A percentile compares a stretch with the other conserved stretches of the same genome.
These are phyloP conservation scores for Pteronotus mesoamericanus DNA, from an alignment of 2,797 vertebrate genomes.

Conservation along the genomic window DNA sequence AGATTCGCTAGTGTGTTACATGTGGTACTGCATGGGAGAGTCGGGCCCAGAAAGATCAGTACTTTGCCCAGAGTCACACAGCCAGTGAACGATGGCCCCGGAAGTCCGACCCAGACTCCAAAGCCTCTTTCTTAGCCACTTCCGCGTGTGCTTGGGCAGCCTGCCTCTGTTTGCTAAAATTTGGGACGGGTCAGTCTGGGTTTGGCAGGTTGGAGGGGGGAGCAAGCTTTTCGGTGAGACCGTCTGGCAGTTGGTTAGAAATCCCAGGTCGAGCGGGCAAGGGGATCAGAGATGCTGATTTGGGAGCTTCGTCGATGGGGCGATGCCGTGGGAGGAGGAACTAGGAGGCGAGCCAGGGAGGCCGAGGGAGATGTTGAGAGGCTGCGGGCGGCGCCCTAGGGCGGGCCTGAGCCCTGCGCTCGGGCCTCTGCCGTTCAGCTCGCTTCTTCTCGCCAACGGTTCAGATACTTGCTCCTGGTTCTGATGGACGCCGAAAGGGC, in stretches of 20 bases:
- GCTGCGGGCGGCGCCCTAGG: fast-evolving
- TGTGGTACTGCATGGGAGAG: neutral
- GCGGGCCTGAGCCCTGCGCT: fast-evolving
- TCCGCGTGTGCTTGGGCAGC: neutral
- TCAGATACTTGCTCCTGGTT: constrained; percentile 93
- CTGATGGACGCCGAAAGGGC: constrained; percentile 98
- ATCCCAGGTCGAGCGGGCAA: neutral
- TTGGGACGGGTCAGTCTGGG: neutral
- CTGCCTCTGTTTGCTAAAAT: neutral
- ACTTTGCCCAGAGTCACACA: neutral
- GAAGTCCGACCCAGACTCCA: neutral
- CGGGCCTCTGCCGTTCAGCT: neutral
- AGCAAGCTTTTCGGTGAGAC: neutral
- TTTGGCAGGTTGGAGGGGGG: neutral
- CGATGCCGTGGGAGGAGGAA: neutral
- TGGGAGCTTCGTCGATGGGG: fast-evolving
- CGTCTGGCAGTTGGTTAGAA: no score
- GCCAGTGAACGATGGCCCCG: neutral
- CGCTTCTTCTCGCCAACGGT: neutral
- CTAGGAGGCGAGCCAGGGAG: neutral
- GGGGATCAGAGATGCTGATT: neutral
- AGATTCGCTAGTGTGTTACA: neutral
- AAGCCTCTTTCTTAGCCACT: neutral
- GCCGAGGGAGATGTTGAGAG: neutral
- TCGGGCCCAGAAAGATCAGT: neutral